Evolutionary conservation across 37 sponge, comb jelly and placozoan species (phyloP), one percentile per base, ranked within the genome.

Genomic region (Cladorhizidae sp.): DNA sequence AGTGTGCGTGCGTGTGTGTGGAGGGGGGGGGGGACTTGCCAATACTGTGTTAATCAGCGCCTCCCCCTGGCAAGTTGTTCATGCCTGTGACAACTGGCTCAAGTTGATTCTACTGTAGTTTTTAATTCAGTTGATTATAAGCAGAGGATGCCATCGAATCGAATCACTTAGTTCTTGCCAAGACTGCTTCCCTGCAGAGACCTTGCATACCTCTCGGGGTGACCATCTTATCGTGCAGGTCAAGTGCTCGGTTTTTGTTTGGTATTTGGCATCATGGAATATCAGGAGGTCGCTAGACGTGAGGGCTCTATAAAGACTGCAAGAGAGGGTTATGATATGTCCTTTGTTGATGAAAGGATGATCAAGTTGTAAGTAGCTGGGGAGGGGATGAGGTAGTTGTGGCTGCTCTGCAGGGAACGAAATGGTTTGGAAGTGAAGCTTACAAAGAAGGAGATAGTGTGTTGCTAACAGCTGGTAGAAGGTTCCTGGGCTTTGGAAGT

Each of bases 401-500:
- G 11, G 62, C 62, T 61, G 62, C 62, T 26, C 22, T 61, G 22
- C 62, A 61, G 62, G 62, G 25, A 28, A 61, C 62, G 5, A 61
- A 61, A 22, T 61, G 62, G 62, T 61, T 61, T 83, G 75, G 65
- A 12, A 15, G 23, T 22, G 85, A 41, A 40, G 57, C 67, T 23
- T 75, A 84, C 37, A 67, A 36, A 35, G 85, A 76, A 25, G 85
- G 57, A 33, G 71, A 67, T 35, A 75, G 85, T 54, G 42, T 67
- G 7, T 69, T 84, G 38, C 49, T 84, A 22, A 23, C 85, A 69
- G 55, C 85, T 41, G 85, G 85, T 12, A 40, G 85, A 61, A 31
- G n/a, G 33, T 64, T 57, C 15, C 86, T 79, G 22, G 62, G 29
- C n/a, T 8, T 5, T 17, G 68, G 73, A 49, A 45, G n/a, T 32